Percentiles rank a stretch among this genome's conserved stretches.
Conservation (phyloP, 2,113 vertebrate genomes). For the Megaceryle torquata region DNA sequence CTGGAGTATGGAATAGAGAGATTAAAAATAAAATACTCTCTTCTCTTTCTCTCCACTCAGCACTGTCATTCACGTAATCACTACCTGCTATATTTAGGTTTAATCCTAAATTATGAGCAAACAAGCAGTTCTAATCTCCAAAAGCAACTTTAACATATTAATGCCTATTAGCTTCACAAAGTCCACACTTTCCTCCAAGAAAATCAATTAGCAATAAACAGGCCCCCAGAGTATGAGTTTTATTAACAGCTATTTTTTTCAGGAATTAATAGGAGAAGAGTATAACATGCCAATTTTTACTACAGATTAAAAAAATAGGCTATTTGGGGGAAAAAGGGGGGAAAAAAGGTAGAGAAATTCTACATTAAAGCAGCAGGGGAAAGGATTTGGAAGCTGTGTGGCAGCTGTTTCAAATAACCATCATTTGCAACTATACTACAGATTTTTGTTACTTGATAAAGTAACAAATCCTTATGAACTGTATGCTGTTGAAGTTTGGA, state of each 20-base stretch:
- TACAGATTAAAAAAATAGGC: conserved; percentile 43
- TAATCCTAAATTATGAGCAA: conserved; percentile 30
- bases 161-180: conserved; percentile 70
- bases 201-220: conserved; percentile 88
- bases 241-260: conserved; percentile 74
- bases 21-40: not conserved
- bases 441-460: conserved; percentile 21
- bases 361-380: not conserved
- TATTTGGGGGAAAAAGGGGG: not conserved
- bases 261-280: conserved; percentile 81
- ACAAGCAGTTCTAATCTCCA: conserved; percentile 39
- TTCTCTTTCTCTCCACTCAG: not conserved
- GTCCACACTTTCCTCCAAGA: conserved; percentile 76
- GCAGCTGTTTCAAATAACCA: conserved; percentile 63
- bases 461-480: conserved; percentile 32
- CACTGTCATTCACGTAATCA: not conserved
- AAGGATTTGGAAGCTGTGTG: not conserved
- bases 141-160: conserved; percentile 50
- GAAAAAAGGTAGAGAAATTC: not conserved
- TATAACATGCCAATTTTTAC: conserved; percentile 72
- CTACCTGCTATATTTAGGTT: not conserved
- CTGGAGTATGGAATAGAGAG: not conserved
- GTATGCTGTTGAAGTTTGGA: conserved; percentile 11
- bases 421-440: conserved; percentile 33
- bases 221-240: conserved; percentile 70